Conservation (phyloP, 1,140 invertebrate species). For the Babylonia areolata region DNA sequence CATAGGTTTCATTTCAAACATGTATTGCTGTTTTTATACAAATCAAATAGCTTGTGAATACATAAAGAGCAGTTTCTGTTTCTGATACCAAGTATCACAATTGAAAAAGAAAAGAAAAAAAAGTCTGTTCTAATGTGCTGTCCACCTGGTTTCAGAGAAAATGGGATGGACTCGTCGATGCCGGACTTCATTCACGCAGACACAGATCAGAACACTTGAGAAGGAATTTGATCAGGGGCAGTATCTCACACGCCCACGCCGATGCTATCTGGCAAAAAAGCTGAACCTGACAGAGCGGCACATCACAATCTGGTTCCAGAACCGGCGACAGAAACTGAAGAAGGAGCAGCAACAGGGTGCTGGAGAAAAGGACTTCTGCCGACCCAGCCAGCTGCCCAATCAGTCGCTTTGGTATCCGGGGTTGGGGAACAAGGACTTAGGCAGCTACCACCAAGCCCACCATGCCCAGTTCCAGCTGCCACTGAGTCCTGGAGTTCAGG, state of each 20-base stretch:
- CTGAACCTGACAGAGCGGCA: constrained; percentile 88
- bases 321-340: constrained; percentile 85
- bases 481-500: not conserved
- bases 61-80: too few relatives aligned
- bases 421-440: not conserved
- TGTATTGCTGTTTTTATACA: too few relatives aligned
- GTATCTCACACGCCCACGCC: constrained; percentile 87
- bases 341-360: constrained; percentile 81
- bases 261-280: constrained; percentile 86
- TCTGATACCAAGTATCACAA: not conserved
- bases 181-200: not conserved
- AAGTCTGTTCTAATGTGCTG: not conserved
- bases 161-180: not conserved
- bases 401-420: not conserved
- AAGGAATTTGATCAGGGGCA: constrained; percentile 90
- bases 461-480: not conserved
- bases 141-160: not conserved
- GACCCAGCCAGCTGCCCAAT: not conserved
- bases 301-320: constrained; percentile 97
- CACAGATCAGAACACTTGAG: constrained; percentile 81
- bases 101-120: too few relatives aligned
- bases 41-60: too few relatives aligned
- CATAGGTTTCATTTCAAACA: too few relatives aligned
- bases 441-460: not conserved
- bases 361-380: not conserved